Evolutionary conservation across 2,888 invertebrate genomes (phyloP).

Genomic region (Zootermopsis nevadensis): DNA sequence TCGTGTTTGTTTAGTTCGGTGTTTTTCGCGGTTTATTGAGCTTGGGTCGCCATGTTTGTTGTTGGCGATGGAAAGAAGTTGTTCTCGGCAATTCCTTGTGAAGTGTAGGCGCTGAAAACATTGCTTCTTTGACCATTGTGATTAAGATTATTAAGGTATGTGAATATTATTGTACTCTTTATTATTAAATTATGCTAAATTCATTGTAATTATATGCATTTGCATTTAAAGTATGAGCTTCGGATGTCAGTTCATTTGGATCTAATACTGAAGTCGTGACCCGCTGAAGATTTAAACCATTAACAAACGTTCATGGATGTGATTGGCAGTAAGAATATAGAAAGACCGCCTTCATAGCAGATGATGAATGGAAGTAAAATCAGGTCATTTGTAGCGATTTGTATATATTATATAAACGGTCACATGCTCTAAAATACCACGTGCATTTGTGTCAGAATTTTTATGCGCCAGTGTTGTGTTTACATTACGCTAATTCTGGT

Average conservation of each 20-base stretch:
- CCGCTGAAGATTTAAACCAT: slow-evolving; percentile 32
- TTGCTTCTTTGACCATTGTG: no score
- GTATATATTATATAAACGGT: neutral
- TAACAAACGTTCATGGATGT: slow-evolving; percentile 16
- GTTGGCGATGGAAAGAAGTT: slow-evolving; percentile 24
- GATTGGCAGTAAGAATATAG: slow-evolving; percentile 14
- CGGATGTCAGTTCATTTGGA: neutral
- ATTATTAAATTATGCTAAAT: neutral
- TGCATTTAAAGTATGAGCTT: neutral
- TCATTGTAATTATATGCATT: neutral
- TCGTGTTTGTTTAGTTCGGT: neutral
- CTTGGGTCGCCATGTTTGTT: slow-evolving; percentile 46
- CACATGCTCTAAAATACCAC: neutral
- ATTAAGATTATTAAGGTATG: neutral
- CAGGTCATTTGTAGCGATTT: neutral
- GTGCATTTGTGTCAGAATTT: neutral
- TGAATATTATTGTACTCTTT: neutral
- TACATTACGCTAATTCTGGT: no score
- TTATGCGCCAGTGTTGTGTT: neutral
- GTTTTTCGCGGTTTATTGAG: slow-evolving; percentile 45
- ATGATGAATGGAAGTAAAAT: slow-evolving; percentile 16
- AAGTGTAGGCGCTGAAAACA: neutral
- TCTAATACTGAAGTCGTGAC: neutral
- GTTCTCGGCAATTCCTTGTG: neutral
- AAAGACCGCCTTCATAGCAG: slow-evolving; percentile 14